These are phyloP conservation scores for Spilosoma lubricipeda DNA, from an alignment of 2,888 invertebrate genomes.

Conservation along the genomic window DNA sequence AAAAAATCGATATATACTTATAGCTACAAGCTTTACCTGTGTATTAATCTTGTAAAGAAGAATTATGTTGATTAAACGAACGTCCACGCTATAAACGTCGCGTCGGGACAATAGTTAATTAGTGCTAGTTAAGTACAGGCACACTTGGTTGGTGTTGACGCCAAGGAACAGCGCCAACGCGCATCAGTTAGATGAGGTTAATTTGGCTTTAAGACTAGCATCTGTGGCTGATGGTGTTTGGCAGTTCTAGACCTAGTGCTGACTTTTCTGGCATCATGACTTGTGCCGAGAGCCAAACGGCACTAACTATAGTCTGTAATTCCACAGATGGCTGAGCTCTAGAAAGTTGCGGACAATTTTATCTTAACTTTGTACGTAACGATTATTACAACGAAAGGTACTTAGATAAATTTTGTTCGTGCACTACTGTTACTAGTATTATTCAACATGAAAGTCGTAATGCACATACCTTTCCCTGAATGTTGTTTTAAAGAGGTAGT, in stretches of 20 bases:
- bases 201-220: conserved; percentile 70
- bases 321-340: conserved; percentile 60
- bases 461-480: background rate
- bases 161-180: conserved; percentile 62
- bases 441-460: background rate
- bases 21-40: conserved; percentile 4
- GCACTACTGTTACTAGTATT: background rate
- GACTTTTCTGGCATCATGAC: conserved; percentile 67
- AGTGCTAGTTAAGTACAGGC: conserved; percentile 26
- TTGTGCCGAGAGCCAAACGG: conserved; percentile 68
- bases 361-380: background rate
- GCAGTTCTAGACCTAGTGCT: conserved; percentile 61
- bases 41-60: background rate
- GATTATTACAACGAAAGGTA: background rate
- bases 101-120: conserved; percentile 37
- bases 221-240: conserved; percentile 66
- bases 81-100: conserved; percentile 28
- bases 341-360: conserved; percentile 40
- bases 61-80: conserved; percentile 21
- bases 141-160: conserved; percentile 42
- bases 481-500: background rate
- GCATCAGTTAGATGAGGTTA: conserved; percentile 64
- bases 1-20: too few relatives aligned
- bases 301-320: conserved; percentile 61
- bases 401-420: background rate